phyloP scores from a whole-genome alignment of 2,888 invertebrate genomes.

The Zaprionus obscuricornis region DNA sequence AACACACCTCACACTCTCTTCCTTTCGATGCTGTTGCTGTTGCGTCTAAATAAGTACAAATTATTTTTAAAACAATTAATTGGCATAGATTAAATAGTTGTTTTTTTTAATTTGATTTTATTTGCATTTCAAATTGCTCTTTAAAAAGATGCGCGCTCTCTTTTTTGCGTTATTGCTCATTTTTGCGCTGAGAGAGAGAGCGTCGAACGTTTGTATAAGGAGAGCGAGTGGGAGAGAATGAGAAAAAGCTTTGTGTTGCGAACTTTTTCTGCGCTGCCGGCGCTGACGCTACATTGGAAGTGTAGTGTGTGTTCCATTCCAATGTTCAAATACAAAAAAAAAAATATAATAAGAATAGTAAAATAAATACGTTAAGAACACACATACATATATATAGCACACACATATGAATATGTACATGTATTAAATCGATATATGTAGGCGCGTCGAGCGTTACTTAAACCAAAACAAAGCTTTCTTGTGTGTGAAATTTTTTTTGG shows the following conservation, averaged over 20 bases:
- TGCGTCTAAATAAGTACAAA: conserved; percentile 17
- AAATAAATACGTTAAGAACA: no score
- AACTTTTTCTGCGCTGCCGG: conserved; percentile 44
- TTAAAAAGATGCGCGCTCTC: neutral
- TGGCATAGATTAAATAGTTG: neutral
- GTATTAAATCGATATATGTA: no score
- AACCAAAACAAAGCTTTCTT: conserved; percentile 45
- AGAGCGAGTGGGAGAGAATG: no score
- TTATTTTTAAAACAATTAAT: conserved; percentile 14
- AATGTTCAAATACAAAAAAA: neutral
- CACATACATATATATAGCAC: no score
- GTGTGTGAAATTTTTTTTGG: neutral
- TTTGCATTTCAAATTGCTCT: no score
- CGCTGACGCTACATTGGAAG: conserved; percentile 47
- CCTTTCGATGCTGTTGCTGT: conserved; percentile 1
- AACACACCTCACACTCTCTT: conserved; percentile 25
- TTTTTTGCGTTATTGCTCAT: conserved; percentile 8
- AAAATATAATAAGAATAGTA: conserved; percentile 23
- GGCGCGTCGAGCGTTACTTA: no score
- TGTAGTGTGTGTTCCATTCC: conserved; percentile 33
- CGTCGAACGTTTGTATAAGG: no score
- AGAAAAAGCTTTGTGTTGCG: conserved; percentile 50
- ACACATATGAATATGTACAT: no score
- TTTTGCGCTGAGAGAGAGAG: conserved; percentile 15
- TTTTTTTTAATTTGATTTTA: no score